A percentile compares a stretch with the other conserved stretches of the same genome.
These are phyloP conservation scores for Campoplex capitator DNA, from an alignment of 2,888 invertebrate genomes.

Conservation along the genomic window DNA sequence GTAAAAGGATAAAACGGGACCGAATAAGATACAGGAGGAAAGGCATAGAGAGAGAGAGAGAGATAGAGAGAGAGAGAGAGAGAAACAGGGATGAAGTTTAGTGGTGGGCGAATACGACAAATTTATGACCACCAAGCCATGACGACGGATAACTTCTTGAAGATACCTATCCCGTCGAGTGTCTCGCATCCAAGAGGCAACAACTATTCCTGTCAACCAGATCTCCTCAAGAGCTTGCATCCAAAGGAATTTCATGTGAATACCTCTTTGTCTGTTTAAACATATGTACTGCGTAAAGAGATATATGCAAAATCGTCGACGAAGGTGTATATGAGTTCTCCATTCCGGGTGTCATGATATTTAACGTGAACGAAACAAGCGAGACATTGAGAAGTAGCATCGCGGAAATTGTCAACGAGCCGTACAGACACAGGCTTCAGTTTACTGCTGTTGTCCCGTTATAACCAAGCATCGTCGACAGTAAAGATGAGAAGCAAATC, in stretches of 20 bases:
- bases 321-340: constrained; percentile 36
- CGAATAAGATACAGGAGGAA: background rate
- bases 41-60: background rate
- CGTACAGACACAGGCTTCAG: constrained; percentile 29
- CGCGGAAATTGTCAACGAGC: constrained; percentile 63
- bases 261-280: constrained; percentile 27
- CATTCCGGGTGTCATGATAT: constrained; percentile 47
- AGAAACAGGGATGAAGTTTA: constrained; percentile 1
- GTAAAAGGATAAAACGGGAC: constrained; percentile 2
- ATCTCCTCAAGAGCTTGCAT: constrained; percentile 26
- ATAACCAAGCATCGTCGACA: background rate
- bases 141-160: constrained; percentile 60
- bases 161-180: constrained; percentile 49
- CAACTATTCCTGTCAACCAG: constrained; percentile 50
- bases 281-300: background rate
- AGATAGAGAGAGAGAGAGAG: background rate
- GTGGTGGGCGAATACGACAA: constrained; percentile 62
- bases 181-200: constrained; percentile 44
- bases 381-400: constrained; percentile 57
- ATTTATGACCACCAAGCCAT: constrained; percentile 59
- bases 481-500: constrained; percentile 31
- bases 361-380: constrained; percentile 26
- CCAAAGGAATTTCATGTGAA: constrained; percentile 27
- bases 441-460: constrained; percentile 6
- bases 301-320: constrained; percentile 32